Evolutionary conservation across 2,888 invertebrate species (phyloP).

Genomic region (Isoperla grammatica): DNA sequence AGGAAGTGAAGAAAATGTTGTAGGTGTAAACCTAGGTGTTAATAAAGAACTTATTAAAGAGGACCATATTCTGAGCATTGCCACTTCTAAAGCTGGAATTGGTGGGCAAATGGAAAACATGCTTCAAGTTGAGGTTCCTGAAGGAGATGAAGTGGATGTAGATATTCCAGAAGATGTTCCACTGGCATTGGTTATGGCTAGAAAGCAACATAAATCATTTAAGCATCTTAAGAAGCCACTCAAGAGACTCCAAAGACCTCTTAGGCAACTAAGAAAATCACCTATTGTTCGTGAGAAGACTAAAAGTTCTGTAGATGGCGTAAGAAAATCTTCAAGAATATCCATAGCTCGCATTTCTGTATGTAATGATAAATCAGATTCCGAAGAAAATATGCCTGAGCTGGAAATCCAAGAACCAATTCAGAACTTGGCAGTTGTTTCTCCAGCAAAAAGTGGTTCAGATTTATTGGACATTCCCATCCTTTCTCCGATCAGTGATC

Average conservation of each 20-base stretch:
- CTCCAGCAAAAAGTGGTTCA: not conserved
- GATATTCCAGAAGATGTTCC: not conserved
- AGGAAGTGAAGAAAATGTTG: not conserved
- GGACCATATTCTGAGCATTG: no score
- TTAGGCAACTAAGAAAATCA: not conserved
- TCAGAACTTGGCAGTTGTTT: not conserved
- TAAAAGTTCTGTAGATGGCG: not conserved
- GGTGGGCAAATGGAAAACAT: not conserved
- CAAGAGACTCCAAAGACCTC: not conserved
- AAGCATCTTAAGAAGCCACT: not conserved
- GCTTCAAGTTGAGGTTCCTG: no score
- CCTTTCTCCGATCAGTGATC: constrained; percentile 11
- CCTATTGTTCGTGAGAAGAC: not conserved
- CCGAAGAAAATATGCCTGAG: constrained; percentile 26
- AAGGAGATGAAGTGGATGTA: no score
- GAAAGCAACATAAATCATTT: not conserved
- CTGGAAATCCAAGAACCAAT: constrained; percentile 25
- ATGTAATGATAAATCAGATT: constrained; percentile 27
- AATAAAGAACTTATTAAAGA: no score
- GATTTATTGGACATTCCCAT: not conserved
- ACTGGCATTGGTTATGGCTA: not conserved
- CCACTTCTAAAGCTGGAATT: not conserved
- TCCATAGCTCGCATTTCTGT: not conserved
- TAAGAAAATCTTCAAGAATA: not conserved
- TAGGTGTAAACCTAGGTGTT: not conserved